These are phyloP conservation scores for Tetraneura akinire DNA, from an alignment of 1,140 invertebrate genomes.

Conservation along the genomic window DNA sequence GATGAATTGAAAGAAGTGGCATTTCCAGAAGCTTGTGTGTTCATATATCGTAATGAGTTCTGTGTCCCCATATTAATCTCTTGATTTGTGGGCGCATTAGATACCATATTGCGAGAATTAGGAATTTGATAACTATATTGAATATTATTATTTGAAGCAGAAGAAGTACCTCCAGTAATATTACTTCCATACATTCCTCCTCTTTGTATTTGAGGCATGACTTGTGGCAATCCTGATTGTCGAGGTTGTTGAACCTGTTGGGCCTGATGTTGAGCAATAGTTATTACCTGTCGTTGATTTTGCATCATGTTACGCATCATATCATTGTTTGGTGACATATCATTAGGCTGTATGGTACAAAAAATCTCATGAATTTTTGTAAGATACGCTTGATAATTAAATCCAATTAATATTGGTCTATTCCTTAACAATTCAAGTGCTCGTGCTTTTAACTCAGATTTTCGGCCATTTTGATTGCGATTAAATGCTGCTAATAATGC, in stretches of 20 bases:
- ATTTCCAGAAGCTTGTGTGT: background rate
- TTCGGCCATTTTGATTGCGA: conserved; percentile 81
- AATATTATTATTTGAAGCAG: background rate
- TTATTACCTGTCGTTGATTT: background rate
- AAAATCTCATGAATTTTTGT: conserved; percentile 34
- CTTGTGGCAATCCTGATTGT: conserved; percentile 6
- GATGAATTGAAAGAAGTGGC: background rate
- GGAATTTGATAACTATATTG: conserved; percentile 8
- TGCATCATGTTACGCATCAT: conserved; percentile 5
- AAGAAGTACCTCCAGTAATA: background rate
- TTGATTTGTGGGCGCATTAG: conserved; percentile 61
- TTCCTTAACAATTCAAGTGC: conserved; percentile 76
- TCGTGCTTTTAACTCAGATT: conserved; percentile 80
- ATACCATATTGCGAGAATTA: conserved; percentile 33
- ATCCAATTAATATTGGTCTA: conserved; percentile 67
- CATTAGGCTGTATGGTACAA: background rate
- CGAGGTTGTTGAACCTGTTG: background rate
- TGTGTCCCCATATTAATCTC: background rate
- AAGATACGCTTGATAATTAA: conserved; percentile 18
- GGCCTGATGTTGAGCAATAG: background rate
- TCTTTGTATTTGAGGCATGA: conserved; percentile 26
- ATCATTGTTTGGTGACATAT: background rate
- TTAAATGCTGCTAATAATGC: conserved; percentile 82
- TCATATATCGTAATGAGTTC: background rate
- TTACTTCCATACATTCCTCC: background rate